Evolutionary conservation across 2,797 vertebrate genomes (phyloP).

Genomic region (Acridotheres tristis): DNA sequence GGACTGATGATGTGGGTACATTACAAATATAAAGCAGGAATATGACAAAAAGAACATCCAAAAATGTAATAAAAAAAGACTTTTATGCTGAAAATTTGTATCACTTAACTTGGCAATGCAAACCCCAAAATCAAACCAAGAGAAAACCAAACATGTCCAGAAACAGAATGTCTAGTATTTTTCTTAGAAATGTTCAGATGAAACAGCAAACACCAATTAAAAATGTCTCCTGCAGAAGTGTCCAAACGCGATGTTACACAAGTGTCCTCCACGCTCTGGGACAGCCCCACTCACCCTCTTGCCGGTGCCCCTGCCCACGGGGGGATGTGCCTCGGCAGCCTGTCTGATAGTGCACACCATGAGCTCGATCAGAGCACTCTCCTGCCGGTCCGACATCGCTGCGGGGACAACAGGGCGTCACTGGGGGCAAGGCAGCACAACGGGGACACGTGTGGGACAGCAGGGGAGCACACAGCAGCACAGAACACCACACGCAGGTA

Average conservation of each 20-base stretch:
- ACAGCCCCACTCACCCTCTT: conserved; percentile 85
- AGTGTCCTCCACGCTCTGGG: neutral
- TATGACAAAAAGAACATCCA: neutral
- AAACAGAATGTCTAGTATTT: neutral
- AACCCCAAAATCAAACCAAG: neutral
- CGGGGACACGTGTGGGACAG: too few species aligned
- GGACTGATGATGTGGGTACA: neutral
- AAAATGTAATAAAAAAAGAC: neutral
- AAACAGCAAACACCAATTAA: neutral
- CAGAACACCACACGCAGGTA: neutral
- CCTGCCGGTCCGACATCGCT: conserved; percentile 97
- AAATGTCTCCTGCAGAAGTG: neutral
- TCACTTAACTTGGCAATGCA: neutral
- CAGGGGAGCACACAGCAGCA: neutral
- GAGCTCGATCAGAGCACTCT: conserved; percentile 95
- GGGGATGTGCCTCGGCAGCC: conserved; percentile 96
- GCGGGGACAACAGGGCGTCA: neutral
- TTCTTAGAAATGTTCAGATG: neutral
- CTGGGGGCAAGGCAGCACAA: neutral
- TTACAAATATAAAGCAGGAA: neutral
- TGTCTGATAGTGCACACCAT: conserved; percentile 97
- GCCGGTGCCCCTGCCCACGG: conserved; percentile 97
- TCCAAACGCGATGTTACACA: neutral
- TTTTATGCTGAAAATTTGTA: neutral
- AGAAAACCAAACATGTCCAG: neutral